A percentile compares a stretch with the other conserved stretches of the same genome.
Conservation (phyloP, 1,140 invertebrate species). For the Rhopalosiphum maidis region DNA sequence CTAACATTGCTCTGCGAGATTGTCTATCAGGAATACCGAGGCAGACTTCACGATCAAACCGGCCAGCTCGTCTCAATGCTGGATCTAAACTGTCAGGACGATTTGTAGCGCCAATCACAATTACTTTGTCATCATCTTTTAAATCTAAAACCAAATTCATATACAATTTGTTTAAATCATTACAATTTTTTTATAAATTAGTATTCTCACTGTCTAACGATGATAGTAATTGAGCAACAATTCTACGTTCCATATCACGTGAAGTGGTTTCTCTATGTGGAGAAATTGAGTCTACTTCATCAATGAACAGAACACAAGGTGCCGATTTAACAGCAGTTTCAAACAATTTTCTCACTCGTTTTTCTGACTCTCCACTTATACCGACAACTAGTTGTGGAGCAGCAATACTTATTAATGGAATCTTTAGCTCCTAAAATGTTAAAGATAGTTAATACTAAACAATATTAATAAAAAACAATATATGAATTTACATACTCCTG, state of each 20-base stretch:
- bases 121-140: conserved; percentile 70
- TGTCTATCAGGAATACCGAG: conserved; percentile 91
- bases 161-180: conserved; percentile 25
- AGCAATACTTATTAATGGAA: conserved; percentile 85
- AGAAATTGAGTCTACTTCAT: conserved; percentile 92
- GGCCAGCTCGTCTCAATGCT: conserved; percentile 86
- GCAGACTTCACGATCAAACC: conserved; percentile 92
- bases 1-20: conserved; percentile 78
- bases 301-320: conserved; percentile 90
- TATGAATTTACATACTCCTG: conserved; percentile 73
- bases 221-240: conserved; percentile 89
- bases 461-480: conserved; percentile 28
- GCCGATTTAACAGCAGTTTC: conserved; percentile 76
- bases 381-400: conserved; percentile 93
- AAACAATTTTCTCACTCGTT: conserved; percentile 89
- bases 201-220: conserved; percentile 78
- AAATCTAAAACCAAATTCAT: conserved; percentile 63
- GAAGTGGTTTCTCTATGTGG: conserved; percentile 85
- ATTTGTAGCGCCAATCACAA: conserved; percentile 96
- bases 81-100: conserved; percentile 92
- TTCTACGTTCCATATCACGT: conserved; percentile 93
- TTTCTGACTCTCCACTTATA: conserved; percentile 94
- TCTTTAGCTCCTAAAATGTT: conserved; percentile 67
- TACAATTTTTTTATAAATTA: not conserved
- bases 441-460: not conserved